Base-by-base conservation (phyloP, 1,140 invertebrate species). In the Globodera ellingtonae region DNA sequence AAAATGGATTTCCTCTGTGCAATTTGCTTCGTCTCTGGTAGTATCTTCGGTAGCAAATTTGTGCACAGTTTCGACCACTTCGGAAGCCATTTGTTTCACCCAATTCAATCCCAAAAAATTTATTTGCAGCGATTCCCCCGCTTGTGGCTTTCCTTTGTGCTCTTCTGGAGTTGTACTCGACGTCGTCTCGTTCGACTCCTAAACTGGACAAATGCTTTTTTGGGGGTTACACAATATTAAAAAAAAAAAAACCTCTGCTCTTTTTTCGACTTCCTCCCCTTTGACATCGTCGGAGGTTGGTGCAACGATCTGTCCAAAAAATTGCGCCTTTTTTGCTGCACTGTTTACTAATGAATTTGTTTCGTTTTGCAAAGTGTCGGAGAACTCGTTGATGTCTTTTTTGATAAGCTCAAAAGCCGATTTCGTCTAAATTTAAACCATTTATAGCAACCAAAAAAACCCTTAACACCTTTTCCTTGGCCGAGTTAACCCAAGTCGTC, bases 301-400 rank as follows among this genome's bases (percentile, higher is more conserved):
- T n/a, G 65, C 35, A 47, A 86, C 79, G 48, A 86, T 82, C 73
- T 86, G 75, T 67, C 86, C 81, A 48, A 86, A 69, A 18, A 82
- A 74, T 24, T 86, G 78, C 5, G 85, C 85, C 78, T 86, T 86
- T 59, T 86, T 81, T 1, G 69, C 72, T 24, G 84, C 81, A 24
- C 81, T 81, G 15, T 47, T 70, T 21, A 85, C 86, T 48, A 86
- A n/a, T 0, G 85, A 74, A 21, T 74, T 80, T 8, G 86, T 86
- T 79, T 88, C 85, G 18, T 76, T 79, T 13, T 80, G 72, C 9
- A 86, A 81, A 52, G 86, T 84, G 62, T 86, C 85, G 8, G 84
- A 81, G 71, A 86, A 86, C 71, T 86, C 85, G 66, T 87, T 72
- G 8, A 86, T 69, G 56, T 86, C 85, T 66, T 88, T 87, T 75